Evolutionary conservation across 2,797 vertebrate genomes (phyloP).

Genomic region (Acanthis flammea): DNA sequence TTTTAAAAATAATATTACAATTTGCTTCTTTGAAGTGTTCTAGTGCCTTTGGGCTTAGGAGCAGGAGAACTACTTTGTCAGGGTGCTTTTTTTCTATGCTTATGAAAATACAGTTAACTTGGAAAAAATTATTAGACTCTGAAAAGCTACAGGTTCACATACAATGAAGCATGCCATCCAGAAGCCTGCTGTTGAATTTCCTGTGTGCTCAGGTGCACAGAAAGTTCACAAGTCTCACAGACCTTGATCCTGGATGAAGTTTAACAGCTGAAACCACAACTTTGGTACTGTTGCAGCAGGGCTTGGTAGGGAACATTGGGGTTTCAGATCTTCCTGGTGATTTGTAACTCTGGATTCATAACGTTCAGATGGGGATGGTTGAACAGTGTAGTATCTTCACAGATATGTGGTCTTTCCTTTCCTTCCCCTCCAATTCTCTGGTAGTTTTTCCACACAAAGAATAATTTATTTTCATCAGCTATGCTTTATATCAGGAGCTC

Average conservation of each 20-base stretch:
- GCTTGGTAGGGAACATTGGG: background rate
- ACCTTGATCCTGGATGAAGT: background rate
- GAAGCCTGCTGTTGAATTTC: background rate
- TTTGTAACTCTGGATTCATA: background rate
- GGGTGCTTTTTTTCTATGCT: background rate
- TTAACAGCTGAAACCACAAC: background rate
- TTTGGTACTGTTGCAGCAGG: background rate
- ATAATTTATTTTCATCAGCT: background rate
- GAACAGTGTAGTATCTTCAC: background rate
- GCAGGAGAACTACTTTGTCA: background rate
- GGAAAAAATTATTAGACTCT: background rate
- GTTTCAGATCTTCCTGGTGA: background rate
- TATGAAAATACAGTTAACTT: background rate
- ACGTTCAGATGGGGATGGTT: background rate
- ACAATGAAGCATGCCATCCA: accelerated
- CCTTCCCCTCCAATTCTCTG: background rate
- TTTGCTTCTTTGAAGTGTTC: slow-evolving; percentile 14
- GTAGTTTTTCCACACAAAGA: background rate
- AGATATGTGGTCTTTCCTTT: background rate
- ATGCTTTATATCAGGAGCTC: background rate
- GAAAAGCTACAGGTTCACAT: background rate
- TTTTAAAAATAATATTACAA: background rate
- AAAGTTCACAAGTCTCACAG: background rate
- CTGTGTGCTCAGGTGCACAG: background rate
- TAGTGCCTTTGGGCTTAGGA: background rate